Conservation (phyloP, 2,888 invertebrate genomes). For the Polia nebulosa region DNA sequence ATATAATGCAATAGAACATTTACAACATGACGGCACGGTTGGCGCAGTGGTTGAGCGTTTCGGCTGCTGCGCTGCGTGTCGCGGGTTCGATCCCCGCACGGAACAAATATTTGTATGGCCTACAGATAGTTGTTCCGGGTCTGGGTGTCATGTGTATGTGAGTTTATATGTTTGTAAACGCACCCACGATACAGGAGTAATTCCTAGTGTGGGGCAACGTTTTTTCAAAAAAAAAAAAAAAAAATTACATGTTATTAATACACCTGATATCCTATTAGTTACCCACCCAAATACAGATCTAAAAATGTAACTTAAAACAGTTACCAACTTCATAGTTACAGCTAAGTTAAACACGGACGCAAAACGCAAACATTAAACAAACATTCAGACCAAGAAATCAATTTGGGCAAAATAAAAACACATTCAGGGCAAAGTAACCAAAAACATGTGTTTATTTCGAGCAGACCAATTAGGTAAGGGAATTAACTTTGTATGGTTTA, state of each 20-base stretch:
- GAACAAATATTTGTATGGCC: too few relatives aligned
- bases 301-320: neutral
- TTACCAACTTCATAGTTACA: neutral
- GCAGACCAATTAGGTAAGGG: constrained; percentile 49
- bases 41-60: too few relatives aligned
- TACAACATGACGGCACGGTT: too few relatives aligned
- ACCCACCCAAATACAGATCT: neutral
- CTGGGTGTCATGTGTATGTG: too few relatives aligned
- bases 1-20: too few relatives aligned
- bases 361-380: constrained; percentile 39
- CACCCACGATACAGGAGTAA: too few relatives aligned
- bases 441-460: constrained; percentile 58
- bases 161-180: too few relatives aligned
- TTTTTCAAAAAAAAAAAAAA: too few relatives aligned
- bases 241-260: neutral
- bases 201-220: too few relatives aligned
- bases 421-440: constrained; percentile 37
- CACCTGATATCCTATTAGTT: neutral
- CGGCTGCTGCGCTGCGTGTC: too few relatives aligned
- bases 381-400: constrained; percentile 59
- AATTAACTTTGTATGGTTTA: constrained; percentile 35
- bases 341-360: neutral
- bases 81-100: too few relatives aligned
- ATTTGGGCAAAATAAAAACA: constrained; percentile 42
- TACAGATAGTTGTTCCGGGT: too few relatives aligned